Conservation (phyloP, 2,797 vertebrate genomes). For the Manis pentadactyla region DNA sequence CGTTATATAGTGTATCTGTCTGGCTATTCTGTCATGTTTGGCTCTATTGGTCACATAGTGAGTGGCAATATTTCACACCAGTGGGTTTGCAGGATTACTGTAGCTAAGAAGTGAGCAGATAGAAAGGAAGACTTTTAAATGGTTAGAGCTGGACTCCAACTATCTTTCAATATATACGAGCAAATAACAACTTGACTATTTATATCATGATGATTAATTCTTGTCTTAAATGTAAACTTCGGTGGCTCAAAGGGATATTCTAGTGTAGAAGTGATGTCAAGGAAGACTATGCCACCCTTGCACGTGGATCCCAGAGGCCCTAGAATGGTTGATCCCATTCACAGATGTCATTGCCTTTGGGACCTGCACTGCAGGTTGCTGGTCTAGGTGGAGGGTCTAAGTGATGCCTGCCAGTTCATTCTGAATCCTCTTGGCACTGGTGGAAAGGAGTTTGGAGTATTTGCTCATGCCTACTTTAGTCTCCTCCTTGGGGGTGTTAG, state of each 20-base stretch:
- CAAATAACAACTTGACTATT: slow-evolving; percentile 96
- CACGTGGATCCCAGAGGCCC: not conserved
- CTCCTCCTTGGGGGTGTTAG: not conserved
- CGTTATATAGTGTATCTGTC: slow-evolving; percentile 88
- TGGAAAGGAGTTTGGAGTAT: not conserved
- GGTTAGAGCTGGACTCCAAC: slow-evolving; percentile 95
- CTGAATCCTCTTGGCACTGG: slow-evolving; percentile 92
- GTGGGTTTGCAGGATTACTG: slow-evolving; percentile 96
- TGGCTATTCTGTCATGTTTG: slow-evolving; percentile 96
- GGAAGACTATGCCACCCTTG: not conserved
- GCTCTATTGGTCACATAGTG: slow-evolving; percentile 97
- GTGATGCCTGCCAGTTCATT: slow-evolving; percentile 97
- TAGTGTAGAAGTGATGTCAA: not conserved
- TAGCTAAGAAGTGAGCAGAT: slow-evolving; percentile 97
- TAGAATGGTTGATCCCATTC: not conserved
- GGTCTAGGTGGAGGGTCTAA: slow-evolving; percentile 94
- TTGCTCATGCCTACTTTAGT: not conserved
- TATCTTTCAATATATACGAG: slow-evolving; percentile 91
- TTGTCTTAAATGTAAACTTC: slow-evolving; percentile 91
- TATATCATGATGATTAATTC: slow-evolving; percentile 96
- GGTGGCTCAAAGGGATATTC: not conserved
- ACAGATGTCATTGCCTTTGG: not conserved
- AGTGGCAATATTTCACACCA: slow-evolving; percentile 97
- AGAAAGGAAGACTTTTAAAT: slow-evolving; percentile 96
- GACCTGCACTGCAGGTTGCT: slow-evolving; percentile 88